These are phyloP conservation scores for Gnathonemus echidnorhynchus DNA, from an alignment of 2,113 vertebrate species.

Conservation along the genomic window DNA sequence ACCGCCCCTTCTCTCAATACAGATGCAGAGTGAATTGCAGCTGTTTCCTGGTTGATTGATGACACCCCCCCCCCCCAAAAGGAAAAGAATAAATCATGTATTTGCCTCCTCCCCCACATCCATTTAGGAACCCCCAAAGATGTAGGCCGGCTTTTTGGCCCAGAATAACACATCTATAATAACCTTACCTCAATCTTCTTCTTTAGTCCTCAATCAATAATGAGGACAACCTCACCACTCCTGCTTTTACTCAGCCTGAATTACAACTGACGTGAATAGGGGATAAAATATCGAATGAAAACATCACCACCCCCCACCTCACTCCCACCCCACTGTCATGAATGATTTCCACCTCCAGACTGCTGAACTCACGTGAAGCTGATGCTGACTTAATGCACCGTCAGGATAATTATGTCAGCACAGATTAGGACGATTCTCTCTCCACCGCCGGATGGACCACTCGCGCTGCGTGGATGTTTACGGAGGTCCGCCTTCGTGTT, in stretches of 20 bases:
- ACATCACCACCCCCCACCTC: neutral
- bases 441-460: neutral
- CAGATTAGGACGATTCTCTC: neutral
- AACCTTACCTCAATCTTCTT: neutral
- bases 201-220: neutral
- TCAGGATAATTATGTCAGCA: neutral
- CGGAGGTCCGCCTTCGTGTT: neutral
- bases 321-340: neutral
- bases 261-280: constrained; percentile 2
- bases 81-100: constrained; percentile 61
- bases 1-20: constrained; percentile 97
- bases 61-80: constrained; percentile 92
- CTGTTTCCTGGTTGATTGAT: constrained; percentile 90
- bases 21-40: constrained; percentile 99
- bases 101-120: constrained; percentile 59
- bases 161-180: constrained; percentile 1
- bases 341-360: neutral
- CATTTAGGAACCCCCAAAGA: constrained; percentile 58
- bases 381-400: neutral
- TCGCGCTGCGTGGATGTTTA: neutral
- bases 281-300: neutral
- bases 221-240: neutral
- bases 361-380: neutral
- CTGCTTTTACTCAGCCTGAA: neutral
- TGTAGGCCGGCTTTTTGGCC: constrained; percentile 36